Percentiles rank a stretch among this genome's conserved stretches.
Evolutionary conservation across 2,113 vertebrate species (phyloP).

Genomic region (Epinephelus moara): DNA sequence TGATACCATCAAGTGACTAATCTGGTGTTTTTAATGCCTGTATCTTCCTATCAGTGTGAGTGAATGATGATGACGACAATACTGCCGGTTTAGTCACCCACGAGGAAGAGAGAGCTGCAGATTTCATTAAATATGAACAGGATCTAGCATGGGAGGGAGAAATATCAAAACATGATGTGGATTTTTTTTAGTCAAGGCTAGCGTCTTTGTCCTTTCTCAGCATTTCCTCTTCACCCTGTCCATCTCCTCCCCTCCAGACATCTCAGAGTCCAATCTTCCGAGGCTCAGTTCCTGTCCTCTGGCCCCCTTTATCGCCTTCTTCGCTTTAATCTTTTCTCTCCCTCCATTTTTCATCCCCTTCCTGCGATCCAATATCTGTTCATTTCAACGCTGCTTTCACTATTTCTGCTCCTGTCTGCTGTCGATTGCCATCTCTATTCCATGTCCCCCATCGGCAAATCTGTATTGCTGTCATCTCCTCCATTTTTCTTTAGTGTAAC

Average conservation of each 20-base stretch:
- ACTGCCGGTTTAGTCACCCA: constrained; percentile 8
- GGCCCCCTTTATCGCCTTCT: constrained; percentile 25
- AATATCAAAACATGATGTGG: constrained; percentile 18
- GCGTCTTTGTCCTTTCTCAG: not conserved
- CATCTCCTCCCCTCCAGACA: constrained; percentile 19
- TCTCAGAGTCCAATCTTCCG: constrained; percentile 27
- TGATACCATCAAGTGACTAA: constrained; percentile 39
- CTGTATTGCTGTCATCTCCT: constrained; percentile 4
- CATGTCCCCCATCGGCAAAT: constrained; percentile 7
- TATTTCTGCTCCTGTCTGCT: constrained; percentile 13
- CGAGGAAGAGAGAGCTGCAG: constrained; percentile 7
- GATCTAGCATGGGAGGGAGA: constrained; percentile 21
- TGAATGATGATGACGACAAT: constrained; percentile 15
- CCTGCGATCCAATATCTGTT: constrained; percentile 29
- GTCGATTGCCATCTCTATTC: constrained; percentile 21
- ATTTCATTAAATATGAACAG: constrained; percentile 38
- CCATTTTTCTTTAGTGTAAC: not conserved
- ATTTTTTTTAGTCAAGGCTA: constrained; percentile 1
- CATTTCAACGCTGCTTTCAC: constrained; percentile 34
- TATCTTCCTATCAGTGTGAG: constrained; percentile 4
- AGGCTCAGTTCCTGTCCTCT: constrained; percentile 22
- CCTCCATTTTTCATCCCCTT: constrained; percentile 46
- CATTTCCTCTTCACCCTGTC: constrained; percentile 21
- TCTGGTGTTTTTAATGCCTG: not conserved
- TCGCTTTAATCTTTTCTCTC: constrained; percentile 40